These are phyloP conservation scores for Subanguina moxae DNA, from an alignment of 1,140 invertebrate species.

Conservation along the genomic window DNA sequence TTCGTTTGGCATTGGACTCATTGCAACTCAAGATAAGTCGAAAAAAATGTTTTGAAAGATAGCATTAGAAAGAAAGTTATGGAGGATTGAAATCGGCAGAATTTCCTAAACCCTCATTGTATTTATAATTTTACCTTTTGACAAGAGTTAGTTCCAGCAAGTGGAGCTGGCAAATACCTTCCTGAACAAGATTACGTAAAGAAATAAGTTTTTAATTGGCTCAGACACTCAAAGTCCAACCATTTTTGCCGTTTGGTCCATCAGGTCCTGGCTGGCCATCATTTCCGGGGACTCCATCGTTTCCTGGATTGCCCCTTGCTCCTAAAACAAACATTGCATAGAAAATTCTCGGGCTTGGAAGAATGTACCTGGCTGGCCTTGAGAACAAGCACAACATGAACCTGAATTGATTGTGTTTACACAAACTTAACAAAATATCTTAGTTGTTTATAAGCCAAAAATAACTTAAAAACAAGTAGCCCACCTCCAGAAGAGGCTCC, in stretches of 20 bases:
- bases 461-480: too few relatives aligned
- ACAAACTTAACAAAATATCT: too few relatives aligned
- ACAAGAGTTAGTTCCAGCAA: constrained; percentile 49
- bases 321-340: constrained; percentile 4
- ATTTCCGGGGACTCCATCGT: constrained; percentile 33
- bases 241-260: constrained; percentile 39
- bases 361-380: constrained; percentile 37
- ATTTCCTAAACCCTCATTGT: too few relatives aligned
- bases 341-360: constrained; percentile 11
- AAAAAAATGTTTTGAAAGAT: too few relatives aligned
- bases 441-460: too few relatives aligned
- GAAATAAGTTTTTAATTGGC: constrained; percentile 19
- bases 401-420: constrained; percentile 10
- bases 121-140: constrained; percentile 42
- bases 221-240: constrained; percentile 28
- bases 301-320: constrained; percentile 17
- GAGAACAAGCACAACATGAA: constrained; percentile 53
- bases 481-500: constrained; percentile 17
- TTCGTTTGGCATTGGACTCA: too few relatives aligned
- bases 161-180: constrained; percentile 55
- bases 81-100: too few relatives aligned
- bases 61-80: too few relatives aligned
- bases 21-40: too few relatives aligned
- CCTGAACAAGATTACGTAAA: constrained; percentile 8
- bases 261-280: constrained; percentile 28